These are phyloP conservation scores for Heliconius ismenius DNA, from an alignment of 2,888 invertebrate species.

Conservation along the genomic window DNA sequence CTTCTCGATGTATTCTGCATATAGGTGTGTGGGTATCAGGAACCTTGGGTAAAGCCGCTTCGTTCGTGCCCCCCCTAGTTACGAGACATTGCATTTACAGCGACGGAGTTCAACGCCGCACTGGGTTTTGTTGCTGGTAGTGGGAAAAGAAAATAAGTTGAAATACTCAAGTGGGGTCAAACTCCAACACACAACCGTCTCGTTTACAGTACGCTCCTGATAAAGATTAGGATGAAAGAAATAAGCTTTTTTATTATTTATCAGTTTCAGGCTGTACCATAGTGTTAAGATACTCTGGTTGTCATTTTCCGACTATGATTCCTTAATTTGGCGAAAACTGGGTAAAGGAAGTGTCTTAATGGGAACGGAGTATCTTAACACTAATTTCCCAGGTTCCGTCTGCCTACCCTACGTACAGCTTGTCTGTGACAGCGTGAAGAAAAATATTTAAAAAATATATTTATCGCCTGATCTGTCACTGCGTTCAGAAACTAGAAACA, in stretches of 20 bases:
- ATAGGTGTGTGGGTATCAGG: not conserved
- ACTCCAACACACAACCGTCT: not conserved
- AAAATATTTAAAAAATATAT: not conserved
- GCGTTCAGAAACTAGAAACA: not conserved
- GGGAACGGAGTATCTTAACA: too few relatives aligned
- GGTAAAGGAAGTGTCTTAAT: too few relatives aligned
- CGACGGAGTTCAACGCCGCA: not conserved
- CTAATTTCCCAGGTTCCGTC: too few relatives aligned
- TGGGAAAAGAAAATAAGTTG: not conserved
- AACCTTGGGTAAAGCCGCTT: not conserved
- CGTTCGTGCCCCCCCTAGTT: not conserved
- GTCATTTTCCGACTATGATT: too few relatives aligned
- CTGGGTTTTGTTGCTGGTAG: not conserved
- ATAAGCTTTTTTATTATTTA: too few relatives aligned
- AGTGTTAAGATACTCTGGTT: too few relatives aligned
- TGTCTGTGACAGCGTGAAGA: too few relatives aligned
- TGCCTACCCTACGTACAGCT: too few relatives aligned
- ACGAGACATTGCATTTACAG: too few relatives aligned
- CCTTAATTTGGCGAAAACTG: too few relatives aligned
- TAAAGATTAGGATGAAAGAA: too few relatives aligned
- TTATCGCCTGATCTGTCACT: not conserved
- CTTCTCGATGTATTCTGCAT: not conserved
- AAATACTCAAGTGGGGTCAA: not conserved
- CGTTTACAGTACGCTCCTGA: not conserved
- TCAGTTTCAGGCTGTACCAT: too few relatives aligned